Base-by-base conservation (phyloP, 2,113 vertebrate species). In the Elaphurus davidianus region DNA sequence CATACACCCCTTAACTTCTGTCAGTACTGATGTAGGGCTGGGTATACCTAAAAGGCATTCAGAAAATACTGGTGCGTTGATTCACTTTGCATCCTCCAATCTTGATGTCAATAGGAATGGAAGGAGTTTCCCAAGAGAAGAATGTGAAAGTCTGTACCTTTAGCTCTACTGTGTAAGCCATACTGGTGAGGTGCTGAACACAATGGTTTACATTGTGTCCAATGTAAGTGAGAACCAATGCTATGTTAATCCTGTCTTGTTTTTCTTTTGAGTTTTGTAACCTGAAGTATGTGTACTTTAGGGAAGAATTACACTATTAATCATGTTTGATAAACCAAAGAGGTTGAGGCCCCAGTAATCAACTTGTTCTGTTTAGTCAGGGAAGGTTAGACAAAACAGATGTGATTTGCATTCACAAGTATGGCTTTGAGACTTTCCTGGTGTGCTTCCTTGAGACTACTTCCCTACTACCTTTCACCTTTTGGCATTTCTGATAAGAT, bases 401-500 rank as follows among this genome's bases (percentile, higher is more conserved):
- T 59, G 28, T 85, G 33, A 91, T 93, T 91, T 96, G 28, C 67
- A 71, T 76, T 82, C 47, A 85, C 36, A 92, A 27, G 21, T 33
- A 40, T 5, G 57, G 23, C 45, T 92, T 92, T 95, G 54, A 50
- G 30, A 96, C 6, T 92, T 96, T 43, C 7, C 40, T 92, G 8
- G 23, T 74, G 4, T 78, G 5, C 36, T 92, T 93, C 45, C 45
- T 81, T 87, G 87, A 97, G 52, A 87, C 50, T 89, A 71, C 55
- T 97, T 97, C 55, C 83, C 8, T 87, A 79, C 27, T 6, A 9
- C 19, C 17, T 90, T 81, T 95, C 55, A 60, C 15, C 21, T 92
- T 90, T 96, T 50, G 62, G 7, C 74, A 88, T 87, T 90, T 50
- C 47, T 28, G 40, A 86, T 94, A 97, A 94, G 88, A 97, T 94